Evolutionary conservation across 2,797 vertebrate genomes (phyloP).

Genomic region (Chrysocyon brachyurus): DNA sequence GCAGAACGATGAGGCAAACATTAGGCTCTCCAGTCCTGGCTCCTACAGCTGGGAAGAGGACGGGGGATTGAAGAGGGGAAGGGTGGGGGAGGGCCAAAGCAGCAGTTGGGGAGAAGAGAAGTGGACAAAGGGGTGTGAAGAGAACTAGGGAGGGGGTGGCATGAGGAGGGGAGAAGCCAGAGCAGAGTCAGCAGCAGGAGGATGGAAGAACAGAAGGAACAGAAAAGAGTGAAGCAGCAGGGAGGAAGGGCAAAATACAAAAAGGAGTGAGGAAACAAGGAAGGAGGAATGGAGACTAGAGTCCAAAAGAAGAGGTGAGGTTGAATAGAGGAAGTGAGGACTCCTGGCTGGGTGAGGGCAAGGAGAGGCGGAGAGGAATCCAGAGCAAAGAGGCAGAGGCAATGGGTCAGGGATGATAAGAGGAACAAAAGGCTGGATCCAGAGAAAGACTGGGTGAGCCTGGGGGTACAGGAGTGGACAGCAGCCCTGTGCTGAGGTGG

Average conservation of each 20-base stretch:
- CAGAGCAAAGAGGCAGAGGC: not conserved
- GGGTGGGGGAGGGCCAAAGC: not conserved
- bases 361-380: not conserved
- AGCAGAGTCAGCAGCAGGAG: not conserved
- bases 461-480: not conserved
- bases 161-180: not conserved
- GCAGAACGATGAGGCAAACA: slow-evolving; percentile 86
- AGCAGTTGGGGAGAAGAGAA: not conserved
- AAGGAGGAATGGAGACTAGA: not conserved
- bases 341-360: not conserved
- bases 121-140: not conserved
- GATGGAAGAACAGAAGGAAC: not conserved
- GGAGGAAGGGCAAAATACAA: not conserved
- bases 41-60: slow-evolving; percentile 77
- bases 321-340: not conserved
- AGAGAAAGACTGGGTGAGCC: not conserved
- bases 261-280: not conserved
- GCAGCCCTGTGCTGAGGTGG: no score
- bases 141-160: not conserved
- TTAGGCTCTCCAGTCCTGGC: slow-evolving; percentile 74
- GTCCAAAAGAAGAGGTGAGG: not conserved
- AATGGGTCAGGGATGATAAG: not conserved
- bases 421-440: not conserved
- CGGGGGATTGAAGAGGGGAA: slow-evolving; percentile 5
- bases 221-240: not conserved